Percentiles rank a stretch among this genome's conserved stretches.
Conservation (phyloP, 2,888 invertebrate species). For the Dysmachus trigonus region DNA sequence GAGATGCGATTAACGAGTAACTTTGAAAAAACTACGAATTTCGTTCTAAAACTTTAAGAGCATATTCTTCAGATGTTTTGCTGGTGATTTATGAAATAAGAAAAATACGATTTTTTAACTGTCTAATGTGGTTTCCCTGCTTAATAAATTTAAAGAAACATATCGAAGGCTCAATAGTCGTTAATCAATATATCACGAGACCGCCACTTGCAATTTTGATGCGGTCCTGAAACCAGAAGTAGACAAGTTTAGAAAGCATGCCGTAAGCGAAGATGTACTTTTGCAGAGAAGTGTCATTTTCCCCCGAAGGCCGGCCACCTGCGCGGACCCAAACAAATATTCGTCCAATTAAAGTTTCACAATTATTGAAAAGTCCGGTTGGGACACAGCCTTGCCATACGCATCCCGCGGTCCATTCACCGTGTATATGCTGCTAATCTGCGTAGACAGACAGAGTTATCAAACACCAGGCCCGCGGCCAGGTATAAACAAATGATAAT, state of each 20-base stretch:
- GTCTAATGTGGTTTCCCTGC: too few relatives aligned
- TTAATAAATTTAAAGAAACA: not conserved
- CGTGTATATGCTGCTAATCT: not conserved
- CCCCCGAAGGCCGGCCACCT: not conserved
- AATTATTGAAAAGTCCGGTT: not conserved
- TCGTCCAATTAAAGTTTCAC: not conserved
- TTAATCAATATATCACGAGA: not conserved
- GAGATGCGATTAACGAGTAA: too few relatives aligned
- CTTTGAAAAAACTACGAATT: too few relatives aligned
- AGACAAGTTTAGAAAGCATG: not conserved
- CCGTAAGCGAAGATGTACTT: not conserved
- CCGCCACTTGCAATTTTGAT: not conserved
- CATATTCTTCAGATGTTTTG: too few relatives aligned
- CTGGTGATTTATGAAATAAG: too few relatives aligned
- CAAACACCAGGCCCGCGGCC: not conserved
- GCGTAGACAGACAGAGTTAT: not conserved
- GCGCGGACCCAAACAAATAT: not conserved
- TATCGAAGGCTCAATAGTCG: not conserved
- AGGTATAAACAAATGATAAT: slow-evolving; percentile 2
- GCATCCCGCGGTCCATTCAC: not conserved
- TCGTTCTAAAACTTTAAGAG: too few relatives aligned
- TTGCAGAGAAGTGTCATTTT: not conserved
- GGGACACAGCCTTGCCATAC: not conserved
- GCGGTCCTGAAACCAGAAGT: not conserved
- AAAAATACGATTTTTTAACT: too few relatives aligned